Percentiles rank a stretch among this genome's conserved stretches.
phyloP scores from a whole-genome alignment of 1,140 invertebrate genomes.

The Idris sp. region DNA sequence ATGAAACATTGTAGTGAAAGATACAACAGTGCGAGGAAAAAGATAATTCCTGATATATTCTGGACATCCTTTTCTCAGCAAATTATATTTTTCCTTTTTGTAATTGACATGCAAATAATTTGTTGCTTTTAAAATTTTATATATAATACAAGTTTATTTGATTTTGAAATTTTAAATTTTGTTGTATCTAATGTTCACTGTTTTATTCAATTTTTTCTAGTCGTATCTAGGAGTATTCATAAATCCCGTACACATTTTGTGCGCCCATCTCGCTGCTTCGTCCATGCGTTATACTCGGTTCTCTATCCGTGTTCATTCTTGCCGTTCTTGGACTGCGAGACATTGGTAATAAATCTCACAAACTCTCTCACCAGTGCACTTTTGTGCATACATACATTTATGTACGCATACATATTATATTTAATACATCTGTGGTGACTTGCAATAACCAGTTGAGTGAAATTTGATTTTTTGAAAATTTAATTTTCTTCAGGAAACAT shows the following conservation, averaged over 20 bases:
- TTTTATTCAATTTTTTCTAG: slow-evolving; percentile 24
- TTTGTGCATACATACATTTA: slow-evolving; percentile 9
- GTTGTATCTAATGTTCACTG: slow-evolving; percentile 9
- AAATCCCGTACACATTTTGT: slow-evolving; percentile 50
- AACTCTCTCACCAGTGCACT: slow-evolving; percentile 31
- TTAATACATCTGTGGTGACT: slow-evolving; percentile 41
- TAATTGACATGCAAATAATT: too few species aligned
- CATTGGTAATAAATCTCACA: slow-evolving; percentile 48
- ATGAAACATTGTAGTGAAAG: too few species aligned
- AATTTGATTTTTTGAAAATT: too few species aligned
- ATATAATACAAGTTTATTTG: too few species aligned
- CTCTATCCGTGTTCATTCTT: slow-evolving; percentile 39
- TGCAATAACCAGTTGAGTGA: too few species aligned
- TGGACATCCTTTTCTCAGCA: too few species aligned
- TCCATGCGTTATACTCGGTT: slow-evolving; percentile 5
- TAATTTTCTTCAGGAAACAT: too few species aligned
- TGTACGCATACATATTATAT: slow-evolving; percentile 19
- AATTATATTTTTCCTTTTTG: too few species aligned
- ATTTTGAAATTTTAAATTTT: too few species aligned
- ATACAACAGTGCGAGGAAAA: too few species aligned
- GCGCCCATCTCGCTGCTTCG: slow-evolving; percentile 28
- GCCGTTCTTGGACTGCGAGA: slow-evolving; percentile 34
- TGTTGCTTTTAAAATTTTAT: too few species aligned
- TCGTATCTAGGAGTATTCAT: slow-evolving; percentile 61
- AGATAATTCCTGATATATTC: too few species aligned